A percentile compares a stretch with the other conserved stretches of the same genome.
phyloP scores from a whole-genome alignment of 2,113 vertebrate species.

The Carollia perspicillata region DNA sequence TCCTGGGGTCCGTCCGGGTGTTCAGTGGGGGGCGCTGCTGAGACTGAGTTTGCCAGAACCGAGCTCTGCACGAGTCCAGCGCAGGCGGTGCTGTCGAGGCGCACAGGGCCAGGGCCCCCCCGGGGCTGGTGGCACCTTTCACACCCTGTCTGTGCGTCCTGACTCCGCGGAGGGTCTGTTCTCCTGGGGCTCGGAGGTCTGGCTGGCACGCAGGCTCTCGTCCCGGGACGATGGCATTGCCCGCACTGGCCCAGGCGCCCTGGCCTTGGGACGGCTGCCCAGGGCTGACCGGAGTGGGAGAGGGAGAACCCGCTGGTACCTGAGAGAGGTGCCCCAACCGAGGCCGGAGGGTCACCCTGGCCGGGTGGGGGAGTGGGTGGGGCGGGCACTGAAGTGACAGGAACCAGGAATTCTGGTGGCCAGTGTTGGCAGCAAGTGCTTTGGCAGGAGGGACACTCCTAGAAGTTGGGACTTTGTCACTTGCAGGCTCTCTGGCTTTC shows the following conservation, averaged over 20 bases:
- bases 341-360: rapidly evolving
- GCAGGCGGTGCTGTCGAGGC: background rate
- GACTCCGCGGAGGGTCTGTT: background rate
- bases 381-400: rapidly evolving
- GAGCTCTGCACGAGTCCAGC: background rate
- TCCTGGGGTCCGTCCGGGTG: background rate
- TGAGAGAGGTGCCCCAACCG: rapidly evolving
- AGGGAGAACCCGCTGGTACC: background rate
- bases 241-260: rapidly evolving
- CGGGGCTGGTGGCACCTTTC: background rate
- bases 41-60: background rate
- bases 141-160: background rate
- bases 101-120: background rate
- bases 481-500: background rate
- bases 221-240: background rate
- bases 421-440: background rate
- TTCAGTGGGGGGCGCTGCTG: background rate
- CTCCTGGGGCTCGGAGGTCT: background rate
- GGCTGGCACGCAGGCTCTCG: background rate
- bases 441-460: background rate
- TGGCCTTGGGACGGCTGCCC: rapidly evolving
- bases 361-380: background rate
- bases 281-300: no score
- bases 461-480: background rate
- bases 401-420: background rate